Base-by-base conservation (phyloP, 2,888 invertebrate species). In the Clostera curtula region DNA sequence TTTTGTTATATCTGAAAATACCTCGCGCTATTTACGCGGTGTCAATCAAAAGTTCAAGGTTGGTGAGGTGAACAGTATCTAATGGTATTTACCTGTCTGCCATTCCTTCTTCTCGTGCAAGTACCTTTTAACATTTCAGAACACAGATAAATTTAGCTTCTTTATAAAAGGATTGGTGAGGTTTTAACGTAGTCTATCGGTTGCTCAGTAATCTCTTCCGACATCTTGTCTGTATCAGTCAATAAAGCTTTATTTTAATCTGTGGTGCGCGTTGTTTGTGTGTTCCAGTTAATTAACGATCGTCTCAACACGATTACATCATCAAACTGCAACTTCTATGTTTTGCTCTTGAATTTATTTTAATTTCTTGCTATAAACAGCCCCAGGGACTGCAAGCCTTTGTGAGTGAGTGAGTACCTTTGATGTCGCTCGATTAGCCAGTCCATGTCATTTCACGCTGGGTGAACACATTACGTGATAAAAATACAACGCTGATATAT, bases 11-110 rank as follows among this genome's bases (percentile, higher is more conserved):
- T 49, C 49, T 48, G 34, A 22, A 43, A 35, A 26, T 33, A 48
- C 54, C 54, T 54, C 56, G 37, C 49, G 59, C 51, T 57, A 62
- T 66, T 68, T 63, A 51, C 51, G 55, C 51, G 44, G 48, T 61
- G 62, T 65, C 67, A 61, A 56, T 64, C 66, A 65, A 65, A 66
- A 68, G 63, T 62, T 63, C 61, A 66, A 43, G 63, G 64, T 54
- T 55, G 46, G 39, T 56, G 46, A 35, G 32, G 20, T 32, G 39
- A 33, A 34, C 46, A 40, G 57, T 56, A 51, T 46, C 53, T 50
- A 56, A 53, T 60, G 61, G 56, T 67, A 62, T 64, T 66, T 66
- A 53, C 43, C 47, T 48, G 51, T 45, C 49, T 42, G 47, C 48
- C 66, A 54, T 60, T 56, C 64, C 60, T 64, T 52, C 58, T 49